phyloP scores from a whole-genome alignment of 2,797 vertebrate species.

The Setipinna tenuifilis region DNA sequence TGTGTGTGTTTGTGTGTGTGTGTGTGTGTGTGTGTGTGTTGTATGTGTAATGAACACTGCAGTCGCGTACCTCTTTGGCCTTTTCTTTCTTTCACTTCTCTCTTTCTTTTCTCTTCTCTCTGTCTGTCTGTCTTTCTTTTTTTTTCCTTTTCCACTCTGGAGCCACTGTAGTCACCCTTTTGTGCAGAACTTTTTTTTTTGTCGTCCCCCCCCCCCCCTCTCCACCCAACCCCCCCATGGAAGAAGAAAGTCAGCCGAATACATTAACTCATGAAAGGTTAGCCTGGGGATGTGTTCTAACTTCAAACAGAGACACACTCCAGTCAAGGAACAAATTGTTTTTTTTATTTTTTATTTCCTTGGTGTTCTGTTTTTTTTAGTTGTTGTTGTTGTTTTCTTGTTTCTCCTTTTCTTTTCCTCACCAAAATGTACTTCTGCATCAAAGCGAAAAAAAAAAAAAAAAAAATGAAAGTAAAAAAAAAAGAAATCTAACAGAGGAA shows the following conservation, averaged over 20 bases:
- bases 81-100: conserved; percentile 19
- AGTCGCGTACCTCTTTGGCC: neutral
- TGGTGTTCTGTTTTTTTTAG: neutral
- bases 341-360: conserved; percentile 22
- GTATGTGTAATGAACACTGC: conserved; percentile 3
- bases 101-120: conserved; percentile 34
- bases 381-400: conserved; percentile 1
- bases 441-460: neutral
- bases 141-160: conserved; percentile 45
- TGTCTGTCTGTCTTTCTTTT: neutral
- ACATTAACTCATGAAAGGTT: conserved; percentile 59
- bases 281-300: conserved; percentile 35
- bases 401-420: neutral
- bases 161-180: conserved; percentile 61
- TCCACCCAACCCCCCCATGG: neutral
- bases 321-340: conserved; percentile 31
- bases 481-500: neutral
- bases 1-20: neutral
- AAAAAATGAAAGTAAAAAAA: too few relatives aligned
- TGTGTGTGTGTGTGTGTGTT: neutral
- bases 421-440: neutral
- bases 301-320: conserved; percentile 46
- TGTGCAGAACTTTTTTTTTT: neutral
- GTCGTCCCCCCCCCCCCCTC: neutral
- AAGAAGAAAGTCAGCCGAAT: conserved; percentile 49